A percentile compares a stretch with the other conserved stretches of the same genome.
phyloP scores from a whole-genome alignment of 2,113 vertebrate genomes.

The Grammomys dolichurus region DNA sequence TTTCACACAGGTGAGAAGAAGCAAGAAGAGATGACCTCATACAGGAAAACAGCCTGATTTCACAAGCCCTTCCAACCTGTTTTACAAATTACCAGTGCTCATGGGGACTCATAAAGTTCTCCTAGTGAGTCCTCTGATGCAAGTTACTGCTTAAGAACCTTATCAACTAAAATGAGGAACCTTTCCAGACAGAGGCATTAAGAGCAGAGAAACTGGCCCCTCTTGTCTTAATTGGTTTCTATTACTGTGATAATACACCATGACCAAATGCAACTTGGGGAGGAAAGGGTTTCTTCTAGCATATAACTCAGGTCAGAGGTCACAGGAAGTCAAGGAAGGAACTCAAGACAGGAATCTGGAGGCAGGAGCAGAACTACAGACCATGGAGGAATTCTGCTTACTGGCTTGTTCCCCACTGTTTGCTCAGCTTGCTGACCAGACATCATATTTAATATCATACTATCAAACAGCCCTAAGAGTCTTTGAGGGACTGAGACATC shows the following conservation, averaged over 20 bases:
- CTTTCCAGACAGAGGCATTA: slow-evolving; percentile 17
- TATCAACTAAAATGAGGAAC: slow-evolving; percentile 19
- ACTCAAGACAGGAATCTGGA: not conserved
- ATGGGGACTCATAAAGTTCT: slow-evolving; percentile 27
- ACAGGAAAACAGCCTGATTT: slow-evolving; percentile 61
- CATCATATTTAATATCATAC: not conserved
- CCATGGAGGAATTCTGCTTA: not conserved
- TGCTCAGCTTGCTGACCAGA: not conserved
- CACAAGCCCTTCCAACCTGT: slow-evolving; percentile 64
- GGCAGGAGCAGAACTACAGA: not conserved
- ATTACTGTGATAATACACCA: not conserved
- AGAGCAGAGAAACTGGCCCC: not conserved
- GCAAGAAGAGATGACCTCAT: slow-evolving; percentile 47
- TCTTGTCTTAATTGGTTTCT: not conserved
- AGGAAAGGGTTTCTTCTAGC: not conserved
- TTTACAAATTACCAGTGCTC: slow-evolving; percentile 51
- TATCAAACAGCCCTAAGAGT: not conserved
- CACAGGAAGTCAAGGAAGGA: not conserved
- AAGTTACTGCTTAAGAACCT: slow-evolving; percentile 29
- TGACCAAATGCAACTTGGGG: not conserved
- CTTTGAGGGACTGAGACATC: not conserved
- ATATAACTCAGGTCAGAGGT: not conserved
- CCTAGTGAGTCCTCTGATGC: slow-evolving; percentile 2
- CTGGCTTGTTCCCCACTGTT: not conserved
- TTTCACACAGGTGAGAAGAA: slow-evolving; percentile 47